These are phyloP conservation scores for Epinephelus cyanopodus DNA, from an alignment of 2,113 vertebrate genomes.

Conservation along the genomic window DNA sequence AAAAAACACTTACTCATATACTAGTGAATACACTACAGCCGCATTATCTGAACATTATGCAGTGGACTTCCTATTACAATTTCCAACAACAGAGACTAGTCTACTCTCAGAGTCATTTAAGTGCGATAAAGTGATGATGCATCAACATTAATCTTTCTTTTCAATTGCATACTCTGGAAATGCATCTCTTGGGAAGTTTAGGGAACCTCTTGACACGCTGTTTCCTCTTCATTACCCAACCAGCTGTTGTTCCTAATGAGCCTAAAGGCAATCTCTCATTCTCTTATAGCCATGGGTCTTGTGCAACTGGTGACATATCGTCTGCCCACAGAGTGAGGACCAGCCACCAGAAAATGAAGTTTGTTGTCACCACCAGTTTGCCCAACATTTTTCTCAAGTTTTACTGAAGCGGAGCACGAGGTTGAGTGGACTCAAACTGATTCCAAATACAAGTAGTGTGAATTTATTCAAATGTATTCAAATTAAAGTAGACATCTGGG, in stretches of 20 bases:
- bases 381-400: slow-evolving; percentile 4
- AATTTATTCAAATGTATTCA: slow-evolving; percentile 36
- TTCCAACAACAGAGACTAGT: slow-evolving; percentile 39
- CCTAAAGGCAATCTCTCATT: slow-evolving; percentile 83
- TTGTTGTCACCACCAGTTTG: slow-evolving; percentile 40
- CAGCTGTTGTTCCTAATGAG: slow-evolving; percentile 89
- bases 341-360: slow-evolving; percentile 50
- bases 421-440: slow-evolving; percentile 11
- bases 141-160: slow-evolving; percentile 79
- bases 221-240: slow-evolving; percentile 89
- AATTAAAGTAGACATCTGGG: slow-evolving; percentile 33
- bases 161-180: slow-evolving; percentile 73
- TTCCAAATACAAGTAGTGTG: neutral
- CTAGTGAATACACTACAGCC: neutral
- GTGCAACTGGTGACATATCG: slow-evolving; percentile 75
- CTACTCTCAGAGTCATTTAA: slow-evolving; percentile 68
- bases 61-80: slow-evolving; percentile 11
- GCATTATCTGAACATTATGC: slow-evolving; percentile 9
- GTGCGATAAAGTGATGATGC: slow-evolving; percentile 77
- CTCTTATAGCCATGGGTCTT: slow-evolving; percentile 68
- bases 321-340: slow-evolving; percentile 54
- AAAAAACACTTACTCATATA: neutral
- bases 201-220: slow-evolving; percentile 84
- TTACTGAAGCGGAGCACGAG: slow-evolving; percentile 12
- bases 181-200: slow-evolving; percentile 81